Evolutionary conservation across 1,140 invertebrate species (phyloP).

Genomic region (Copidosoma floridanum): DNA sequence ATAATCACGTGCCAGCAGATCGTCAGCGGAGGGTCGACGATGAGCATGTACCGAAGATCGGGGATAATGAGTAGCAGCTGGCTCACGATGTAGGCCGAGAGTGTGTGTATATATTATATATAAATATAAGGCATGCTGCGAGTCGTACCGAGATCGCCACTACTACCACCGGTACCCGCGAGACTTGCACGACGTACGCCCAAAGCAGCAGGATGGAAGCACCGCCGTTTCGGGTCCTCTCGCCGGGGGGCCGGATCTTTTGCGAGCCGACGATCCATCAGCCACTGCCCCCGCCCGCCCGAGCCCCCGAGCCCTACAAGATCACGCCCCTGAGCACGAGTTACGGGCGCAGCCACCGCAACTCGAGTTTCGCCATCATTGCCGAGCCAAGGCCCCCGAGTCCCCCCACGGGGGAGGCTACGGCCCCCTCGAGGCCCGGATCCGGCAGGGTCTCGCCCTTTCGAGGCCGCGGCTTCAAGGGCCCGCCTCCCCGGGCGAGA

Average conservation of each 20-base stretch:
- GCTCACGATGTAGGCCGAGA: too few species aligned
- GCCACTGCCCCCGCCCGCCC: conserved; percentile 43
- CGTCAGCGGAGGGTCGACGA: too few species aligned
- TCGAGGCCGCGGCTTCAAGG: conserved; percentile 60
- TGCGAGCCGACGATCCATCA: conserved; percentile 27
- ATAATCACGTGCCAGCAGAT: too few species aligned
- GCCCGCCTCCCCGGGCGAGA: conserved; percentile 49
- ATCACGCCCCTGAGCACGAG: conserved; percentile 37
- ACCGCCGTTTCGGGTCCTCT: conserved; percentile 44
- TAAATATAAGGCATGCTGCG: too few species aligned
- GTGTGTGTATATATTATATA: too few species aligned
- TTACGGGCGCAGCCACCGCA: conserved; percentile 44
- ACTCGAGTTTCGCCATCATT: conserved; percentile 62
- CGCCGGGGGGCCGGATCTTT: conserved; percentile 35
- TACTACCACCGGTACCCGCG: too few species aligned
- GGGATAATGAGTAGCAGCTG: too few species aligned
- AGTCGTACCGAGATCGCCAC: too few species aligned
- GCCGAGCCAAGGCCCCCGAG: conserved; percentile 50
- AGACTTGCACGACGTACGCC: too few species aligned
- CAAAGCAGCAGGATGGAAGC: conserved; percentile 25
- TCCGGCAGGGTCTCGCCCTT: conserved; percentile 60
- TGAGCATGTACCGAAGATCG: too few species aligned
- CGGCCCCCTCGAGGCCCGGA: conserved; percentile 34
- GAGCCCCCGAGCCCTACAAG: conserved; percentile 53
- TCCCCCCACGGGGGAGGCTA: conserved; percentile 45